These are phyloP conservation scores for Akabosia matsudoensis DNA, from an alignment of 1,140 invertebrate species.

Conservation along the genomic window DNA sequence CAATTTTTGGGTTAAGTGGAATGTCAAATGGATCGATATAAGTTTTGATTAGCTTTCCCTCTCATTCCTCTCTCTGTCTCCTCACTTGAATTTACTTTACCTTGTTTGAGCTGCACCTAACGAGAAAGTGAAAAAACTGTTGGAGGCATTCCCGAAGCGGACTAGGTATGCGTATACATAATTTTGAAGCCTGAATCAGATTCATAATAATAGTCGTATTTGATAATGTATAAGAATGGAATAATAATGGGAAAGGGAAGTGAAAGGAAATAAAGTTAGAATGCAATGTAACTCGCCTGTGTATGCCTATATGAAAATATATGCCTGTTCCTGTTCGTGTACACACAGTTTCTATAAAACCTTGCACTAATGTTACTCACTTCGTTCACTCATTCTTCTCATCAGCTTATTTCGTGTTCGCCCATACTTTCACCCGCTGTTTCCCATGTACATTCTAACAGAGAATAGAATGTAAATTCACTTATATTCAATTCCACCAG, in stretches of 20 bases:
- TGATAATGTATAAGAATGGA: conserved; percentile 4
- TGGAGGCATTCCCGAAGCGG: not conserved
- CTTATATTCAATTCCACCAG: too few species aligned
- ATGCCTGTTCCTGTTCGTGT: not conserved
- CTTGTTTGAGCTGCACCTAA: not conserved
- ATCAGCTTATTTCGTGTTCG: not conserved
- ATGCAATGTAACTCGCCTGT: not conserved
- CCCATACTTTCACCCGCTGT: not conserved
- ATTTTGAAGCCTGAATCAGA: too few species aligned
- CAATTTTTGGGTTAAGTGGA: conserved; percentile 40
- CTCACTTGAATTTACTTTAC: conserved; percentile 2
- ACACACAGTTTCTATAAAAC: too few species aligned
- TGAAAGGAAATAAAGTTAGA: not conserved
- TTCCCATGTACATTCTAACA: not conserved
- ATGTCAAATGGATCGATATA: conserved; percentile 40
- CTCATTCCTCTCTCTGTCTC: conserved; percentile 2
- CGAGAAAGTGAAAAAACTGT: not conserved
- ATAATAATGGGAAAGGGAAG: conserved; percentile 9
- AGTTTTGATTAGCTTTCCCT: conserved; percentile 39
- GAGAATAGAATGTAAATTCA: too few species aligned
- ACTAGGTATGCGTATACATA: not conserved
- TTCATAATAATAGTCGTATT: not conserved
- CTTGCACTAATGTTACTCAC: too few species aligned
- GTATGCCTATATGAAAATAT: not conserved
- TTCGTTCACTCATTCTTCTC: too few species aligned